Evolutionary conservation across 2,888 invertebrate species (phyloP).

Genomic region (Sclerodermus sp.): DNA sequence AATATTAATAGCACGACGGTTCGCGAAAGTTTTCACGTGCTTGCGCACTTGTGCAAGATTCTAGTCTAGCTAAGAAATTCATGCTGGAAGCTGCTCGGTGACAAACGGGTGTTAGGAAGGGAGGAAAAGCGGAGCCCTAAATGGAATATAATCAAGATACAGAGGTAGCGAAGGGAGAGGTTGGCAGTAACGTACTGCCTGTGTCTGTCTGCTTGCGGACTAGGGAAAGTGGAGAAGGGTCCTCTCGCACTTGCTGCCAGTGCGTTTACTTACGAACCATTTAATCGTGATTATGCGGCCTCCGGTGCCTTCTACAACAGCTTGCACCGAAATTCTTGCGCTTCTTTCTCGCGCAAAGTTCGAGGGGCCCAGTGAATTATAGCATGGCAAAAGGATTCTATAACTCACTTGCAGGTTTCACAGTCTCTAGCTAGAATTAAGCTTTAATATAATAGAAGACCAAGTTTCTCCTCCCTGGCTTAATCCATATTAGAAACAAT

Average conservation of each 20-base stretch:
- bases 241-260: conserved; percentile 13
- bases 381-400: too few relatives aligned
- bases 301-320: too few relatives aligned
- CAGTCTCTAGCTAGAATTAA: too few relatives aligned
- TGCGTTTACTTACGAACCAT: conserved; percentile 41
- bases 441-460: too few relatives aligned
- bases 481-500: too few relatives aligned
- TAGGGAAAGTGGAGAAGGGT: background rate
- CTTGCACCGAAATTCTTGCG: too few relatives aligned
- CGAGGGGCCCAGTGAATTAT: too few relatives aligned
- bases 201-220: conserved; percentile 24
- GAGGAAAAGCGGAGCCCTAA: conserved; percentile 30
- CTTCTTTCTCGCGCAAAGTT: background rate
- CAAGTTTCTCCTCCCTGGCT: too few relatives aligned
- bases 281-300: conserved; percentile 42
- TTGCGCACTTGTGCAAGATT: too few relatives aligned
- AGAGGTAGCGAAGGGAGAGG: conserved; percentile 20
- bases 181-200: conserved; percentile 21
- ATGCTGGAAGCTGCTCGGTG: conserved; percentile 24
- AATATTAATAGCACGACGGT: too few relatives aligned
- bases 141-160: conserved; percentile 46
- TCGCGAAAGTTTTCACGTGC: too few relatives aligned
- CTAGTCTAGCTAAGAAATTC: conserved; percentile 22
- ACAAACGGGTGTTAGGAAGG: conserved; percentile 32
- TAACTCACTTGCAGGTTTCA: too few relatives aligned